Evolutionary conservation across 1,140 invertebrate genomes (phyloP).

Genomic region (Drosophila rufa): DNA sequence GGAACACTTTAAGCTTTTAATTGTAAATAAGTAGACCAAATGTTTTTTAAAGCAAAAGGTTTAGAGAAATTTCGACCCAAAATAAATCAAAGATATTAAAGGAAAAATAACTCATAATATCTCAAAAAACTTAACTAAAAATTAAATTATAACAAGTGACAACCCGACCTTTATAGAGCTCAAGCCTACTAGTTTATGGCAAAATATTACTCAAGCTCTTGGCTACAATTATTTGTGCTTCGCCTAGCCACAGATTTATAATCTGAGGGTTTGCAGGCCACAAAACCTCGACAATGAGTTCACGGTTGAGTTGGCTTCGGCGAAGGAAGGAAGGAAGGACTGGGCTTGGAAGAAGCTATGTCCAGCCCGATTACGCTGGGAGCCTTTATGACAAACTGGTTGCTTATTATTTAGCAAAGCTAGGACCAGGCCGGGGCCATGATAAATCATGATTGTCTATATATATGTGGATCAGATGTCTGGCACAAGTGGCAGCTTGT

Average conservation of each 20-base stretch:
- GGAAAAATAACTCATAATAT: neutral
- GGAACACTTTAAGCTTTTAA: too few species aligned
- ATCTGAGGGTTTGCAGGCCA: constrained; percentile 75
- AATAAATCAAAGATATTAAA: neutral
- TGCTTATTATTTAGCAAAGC: constrained; percentile 71
- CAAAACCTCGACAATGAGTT: constrained; percentile 71
- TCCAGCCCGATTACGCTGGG: constrained; percentile 42
- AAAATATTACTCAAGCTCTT: constrained; percentile 4
- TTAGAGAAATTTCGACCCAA: too few species aligned
- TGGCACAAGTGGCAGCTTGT: constrained; percentile 74
- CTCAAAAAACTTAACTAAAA: neutral
- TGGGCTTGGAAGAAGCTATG: constrained; percentile 43
- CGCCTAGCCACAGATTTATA: constrained; percentile 34
- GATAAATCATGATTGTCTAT: constrained; percentile 61
- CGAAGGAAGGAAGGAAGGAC: constrained; percentile 32
- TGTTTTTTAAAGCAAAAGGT: neutral
- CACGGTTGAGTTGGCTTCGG: constrained; percentile 55
- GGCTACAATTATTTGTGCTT: constrained; percentile 12
- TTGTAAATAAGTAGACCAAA: neutral
- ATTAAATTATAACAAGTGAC: neutral
- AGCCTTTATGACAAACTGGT: constrained; percentile 76
- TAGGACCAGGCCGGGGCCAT: constrained; percentile 30
- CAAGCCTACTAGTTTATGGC: neutral
- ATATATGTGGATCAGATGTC: constrained; percentile 54
- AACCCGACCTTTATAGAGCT: constrained; percentile 3